Base-by-base conservation (phyloP, 2,888 invertebrate species). In the Scaptomyza flava region DNA sequence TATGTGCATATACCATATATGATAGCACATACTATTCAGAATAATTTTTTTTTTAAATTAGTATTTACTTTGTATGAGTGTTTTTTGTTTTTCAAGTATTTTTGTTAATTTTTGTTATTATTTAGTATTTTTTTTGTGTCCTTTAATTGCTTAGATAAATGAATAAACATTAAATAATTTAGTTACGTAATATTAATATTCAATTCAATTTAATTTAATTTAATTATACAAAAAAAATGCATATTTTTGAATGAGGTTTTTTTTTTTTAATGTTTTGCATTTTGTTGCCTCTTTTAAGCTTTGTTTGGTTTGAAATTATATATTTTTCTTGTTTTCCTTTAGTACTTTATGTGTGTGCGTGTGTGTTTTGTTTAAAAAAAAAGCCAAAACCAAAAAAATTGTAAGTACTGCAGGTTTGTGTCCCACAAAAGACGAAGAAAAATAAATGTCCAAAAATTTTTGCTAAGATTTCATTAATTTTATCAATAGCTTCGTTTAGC, bases 151-250 rank as follows among this genome's bases (percentile, higher is more conserved):
- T 57, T 74, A 59, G 56, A 68, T 72, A 80, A 82, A 82, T 80
- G 66, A 82, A 67, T 82, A 82, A 82, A 82, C 86, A 81, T 85
- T 79, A 79, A 81, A 81, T 81, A 84, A 81, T 84, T 81, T 84
- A 70, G 78, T 81, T 78, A 79, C 36, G 68, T 73, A 79, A 78
- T 70, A 63, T 70, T 79, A 85, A 78, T 82, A 82, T 80, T 80
- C 62, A 71, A 80, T 80, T 80, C 66, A 82, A 77, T 81, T 81
- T 57, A 83, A 84, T 78, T 68, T 68, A 78, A 73, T 78, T 64
- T 30, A 70, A 75, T 17, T 33, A 11, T 57, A n/a, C n/a, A 79
- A 68, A 68, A 71, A 59, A 57, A 74, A 58, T 62, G 51, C 63
- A 77, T 50, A 79, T 68, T 62, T 64, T 52, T 71, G 47, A 11